Conservation (phyloP, 2,113 vertebrate species). For the Halichoerus grypus region DNA sequence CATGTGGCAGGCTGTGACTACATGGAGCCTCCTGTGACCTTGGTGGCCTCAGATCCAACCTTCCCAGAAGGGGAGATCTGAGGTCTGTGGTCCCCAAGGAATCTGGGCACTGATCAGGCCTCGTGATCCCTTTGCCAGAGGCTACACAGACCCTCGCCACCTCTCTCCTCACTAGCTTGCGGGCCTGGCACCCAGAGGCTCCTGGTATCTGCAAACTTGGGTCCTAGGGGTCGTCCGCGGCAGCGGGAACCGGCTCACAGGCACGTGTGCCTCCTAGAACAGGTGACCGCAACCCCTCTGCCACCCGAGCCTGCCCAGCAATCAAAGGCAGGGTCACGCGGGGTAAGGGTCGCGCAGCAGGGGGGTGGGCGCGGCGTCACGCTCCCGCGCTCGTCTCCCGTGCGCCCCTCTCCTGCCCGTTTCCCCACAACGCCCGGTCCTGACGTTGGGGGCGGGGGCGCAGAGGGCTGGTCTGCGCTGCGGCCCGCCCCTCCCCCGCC, state of each 20-base stretch:
- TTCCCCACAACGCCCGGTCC: conserved; percentile 61
- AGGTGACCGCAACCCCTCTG: neutral
- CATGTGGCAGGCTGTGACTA: neutral
- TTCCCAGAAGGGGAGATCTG: neutral
- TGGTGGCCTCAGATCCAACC: conserved; percentile 39
- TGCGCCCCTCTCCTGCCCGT: neutral
- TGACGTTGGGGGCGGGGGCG: conserved; percentile 64
- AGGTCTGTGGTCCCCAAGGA: neutral
- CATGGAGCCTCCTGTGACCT: conserved; percentile 2
- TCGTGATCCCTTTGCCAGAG: neutral
- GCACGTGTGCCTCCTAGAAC: neutral
- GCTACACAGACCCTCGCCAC: neutral
- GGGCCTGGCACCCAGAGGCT: neutral
- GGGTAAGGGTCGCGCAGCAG: neutral
- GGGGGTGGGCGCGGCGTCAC: neutral
- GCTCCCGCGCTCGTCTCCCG: neutral
- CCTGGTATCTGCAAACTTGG: neutral
- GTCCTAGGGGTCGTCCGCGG: neutral
- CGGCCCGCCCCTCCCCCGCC: conserved; percentile 53
- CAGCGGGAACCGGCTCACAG: neutral
- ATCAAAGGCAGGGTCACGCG: neutral
- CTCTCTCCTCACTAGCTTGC: neutral
- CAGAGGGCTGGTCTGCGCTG: neutral
- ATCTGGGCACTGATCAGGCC: neutral
- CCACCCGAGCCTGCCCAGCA: neutral